A percentile compares a stretch with the other conserved stretches of the same genome.
Conservation (phyloP, 2,888 invertebrate genomes). For the Galerucella pusilla region DNA sequence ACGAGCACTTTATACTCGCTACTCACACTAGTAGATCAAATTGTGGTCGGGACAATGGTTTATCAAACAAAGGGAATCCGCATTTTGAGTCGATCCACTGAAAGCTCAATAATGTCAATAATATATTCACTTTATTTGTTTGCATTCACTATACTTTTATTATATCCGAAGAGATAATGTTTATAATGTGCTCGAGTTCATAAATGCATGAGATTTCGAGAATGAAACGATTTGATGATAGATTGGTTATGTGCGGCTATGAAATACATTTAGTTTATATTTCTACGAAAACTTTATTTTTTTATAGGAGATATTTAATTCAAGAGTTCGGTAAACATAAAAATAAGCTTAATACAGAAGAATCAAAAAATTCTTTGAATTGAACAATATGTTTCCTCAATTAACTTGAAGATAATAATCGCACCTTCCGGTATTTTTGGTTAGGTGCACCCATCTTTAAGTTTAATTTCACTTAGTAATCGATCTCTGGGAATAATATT, state of each 20-base stretch:
- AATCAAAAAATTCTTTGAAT: not conserved
- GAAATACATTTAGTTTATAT: slow-evolving; percentile 28
- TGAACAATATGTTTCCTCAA: not conserved
- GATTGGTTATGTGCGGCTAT: slow-evolving; percentile 21
- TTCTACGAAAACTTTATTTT: slow-evolving; percentile 17
- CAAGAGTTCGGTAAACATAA: not conserved
- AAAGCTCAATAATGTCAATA: slow-evolving; percentile 55
- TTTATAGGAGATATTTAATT: not conserved
- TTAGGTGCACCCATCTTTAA: no score
- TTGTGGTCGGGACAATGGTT: slow-evolving; percentile 54
- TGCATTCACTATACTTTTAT: slow-evolving; percentile 50
- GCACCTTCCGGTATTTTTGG: no score
- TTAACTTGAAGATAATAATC: not conserved
- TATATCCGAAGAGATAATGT: slow-evolving; percentile 44
- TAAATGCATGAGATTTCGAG: slow-evolving; percentile 36
- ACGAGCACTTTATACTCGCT: slow-evolving; percentile 33
- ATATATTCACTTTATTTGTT: slow-evolving; percentile 53
- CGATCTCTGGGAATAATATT: no score
- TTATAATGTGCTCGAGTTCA: slow-evolving; percentile 39
- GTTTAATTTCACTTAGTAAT: no score
- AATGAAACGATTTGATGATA: slow-evolving; percentile 32
- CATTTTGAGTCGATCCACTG: slow-evolving; percentile 50
- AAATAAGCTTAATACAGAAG: not conserved
- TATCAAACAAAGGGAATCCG: slow-evolving; percentile 54
- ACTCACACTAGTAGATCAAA: slow-evolving; percentile 50